phyloP scores from a whole-genome alignment of 2,888 invertebrate species.

The Criorhina ranunculi region DNA sequence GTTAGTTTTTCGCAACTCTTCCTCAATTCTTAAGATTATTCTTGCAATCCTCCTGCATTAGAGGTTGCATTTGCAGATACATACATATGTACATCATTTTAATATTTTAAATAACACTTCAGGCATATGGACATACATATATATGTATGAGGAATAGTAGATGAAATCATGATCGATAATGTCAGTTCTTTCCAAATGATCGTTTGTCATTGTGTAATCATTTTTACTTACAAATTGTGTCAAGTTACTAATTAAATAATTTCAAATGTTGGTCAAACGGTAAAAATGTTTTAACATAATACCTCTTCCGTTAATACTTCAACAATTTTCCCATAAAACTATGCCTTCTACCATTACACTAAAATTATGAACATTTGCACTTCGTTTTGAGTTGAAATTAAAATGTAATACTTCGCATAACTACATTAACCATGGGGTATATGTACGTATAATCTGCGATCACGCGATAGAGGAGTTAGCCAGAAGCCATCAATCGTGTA shows the following conservation, averaged over 20 bases:
- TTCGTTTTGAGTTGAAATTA: conserved; percentile 7
- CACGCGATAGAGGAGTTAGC: conserved; percentile 19
- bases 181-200: no score
- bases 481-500: conserved; percentile 20
- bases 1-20: no score
- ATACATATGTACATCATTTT: no score
- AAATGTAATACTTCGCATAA: conserved; percentile 5
- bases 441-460: background rate
- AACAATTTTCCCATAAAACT: background rate
- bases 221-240: background rate
- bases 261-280: background rate
- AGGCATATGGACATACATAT: no score
- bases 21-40: no score
- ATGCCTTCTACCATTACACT: background rate
- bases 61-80: no score
- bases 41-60: no score
- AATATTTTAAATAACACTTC: no score
- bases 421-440: background rate
- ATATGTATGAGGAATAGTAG: no score
- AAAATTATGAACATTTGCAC: conserved; percentile 3
- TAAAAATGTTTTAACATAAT: background rate
- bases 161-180: no score
- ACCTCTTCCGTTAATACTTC: background rate
- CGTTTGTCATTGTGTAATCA: background rate
- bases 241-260: background rate